Evolutionary conservation across 1,140 invertebrate genomes (phyloP), one percentile per base, ranked within the genome.

Genomic region (Trichomalopsis sarcophagae): DNA sequence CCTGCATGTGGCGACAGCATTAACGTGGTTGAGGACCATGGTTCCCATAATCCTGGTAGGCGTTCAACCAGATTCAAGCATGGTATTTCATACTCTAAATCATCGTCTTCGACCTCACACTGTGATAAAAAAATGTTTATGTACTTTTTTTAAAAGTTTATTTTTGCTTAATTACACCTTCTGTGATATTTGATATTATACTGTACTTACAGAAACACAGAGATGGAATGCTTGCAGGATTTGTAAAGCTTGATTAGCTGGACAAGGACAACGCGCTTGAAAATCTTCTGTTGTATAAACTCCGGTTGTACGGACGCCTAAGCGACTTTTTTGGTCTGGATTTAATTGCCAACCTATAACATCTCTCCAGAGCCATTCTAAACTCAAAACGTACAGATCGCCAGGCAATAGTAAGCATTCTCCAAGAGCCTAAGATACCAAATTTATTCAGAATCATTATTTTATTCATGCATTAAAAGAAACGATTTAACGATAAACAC

Each of bases 31-130:
- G 94, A 92, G 88, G 95, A 94, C 89, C 95, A 94, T 47, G 94
- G 93, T 87, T 96, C 95, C 97, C 97, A 97, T 30, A 97, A 91
- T 55, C 96, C 96, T 47, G 95, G 95, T 21, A 97, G 90, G 14
- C 95, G 95, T 90, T 97, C 96, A 13, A 95, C 94, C 71, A 96
- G 93, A 91, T 97, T 97, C 87, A 97, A 96, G 88, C 96, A 96
- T 1, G 97, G 97, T 90, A 98, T 97, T 93, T 97, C 97, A 89
- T 96, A 97, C 91, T 97, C 96, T 33, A 96, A 93, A 89, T 95
- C 95, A 40, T 94, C 94, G 4, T 95, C 95, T 75, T 97, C 96
- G 44, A 95, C 94, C 84, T 97, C 96, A 91, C 96, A 96, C 93
- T 96, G 86, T 86, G 91, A 77, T 82, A 1, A 77, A 55, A 79